phyloP scores from a whole-genome alignment of 2,113 vertebrate species.

The Pristiophorus japonicus region DNA sequence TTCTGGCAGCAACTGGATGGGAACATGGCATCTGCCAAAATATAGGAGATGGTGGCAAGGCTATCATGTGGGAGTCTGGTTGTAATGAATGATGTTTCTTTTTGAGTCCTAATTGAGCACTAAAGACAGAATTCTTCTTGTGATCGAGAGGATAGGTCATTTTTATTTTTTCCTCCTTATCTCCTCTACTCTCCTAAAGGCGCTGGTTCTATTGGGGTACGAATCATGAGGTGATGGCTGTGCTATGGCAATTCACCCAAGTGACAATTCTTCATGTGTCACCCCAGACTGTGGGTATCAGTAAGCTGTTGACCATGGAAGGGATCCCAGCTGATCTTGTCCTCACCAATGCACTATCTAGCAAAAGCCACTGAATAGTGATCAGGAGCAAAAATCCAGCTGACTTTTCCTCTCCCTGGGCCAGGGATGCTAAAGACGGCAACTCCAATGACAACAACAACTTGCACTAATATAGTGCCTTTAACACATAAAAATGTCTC shows the following conservation, averaged over 20 bases:
- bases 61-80: neutral
- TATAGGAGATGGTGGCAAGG: neutral
- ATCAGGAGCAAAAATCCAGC: too few relatives aligned
- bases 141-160: neutral
- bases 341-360: neutral
- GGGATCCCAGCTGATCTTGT: neutral
- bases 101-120: neutral
- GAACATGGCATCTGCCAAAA: neutral
- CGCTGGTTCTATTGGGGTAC: neutral
- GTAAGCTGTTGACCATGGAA: neutral
- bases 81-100: neutral
- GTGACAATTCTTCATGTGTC: neutral
- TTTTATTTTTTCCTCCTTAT: neutral
- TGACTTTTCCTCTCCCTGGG: too few relatives aligned
- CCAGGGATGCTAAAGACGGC: too few relatives aligned
- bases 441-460: neutral
- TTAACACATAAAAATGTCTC: too few relatives aligned
- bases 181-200: neutral
- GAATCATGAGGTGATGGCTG: neutral
- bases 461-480: neutral
- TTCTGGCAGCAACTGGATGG: neutral
- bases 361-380: neutral
- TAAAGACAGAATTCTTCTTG: neutral
- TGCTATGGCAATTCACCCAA: neutral
- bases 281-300: neutral